Conservation (phyloP, 1,140 invertebrate genomes). For the Whitmania pigra region DNA sequence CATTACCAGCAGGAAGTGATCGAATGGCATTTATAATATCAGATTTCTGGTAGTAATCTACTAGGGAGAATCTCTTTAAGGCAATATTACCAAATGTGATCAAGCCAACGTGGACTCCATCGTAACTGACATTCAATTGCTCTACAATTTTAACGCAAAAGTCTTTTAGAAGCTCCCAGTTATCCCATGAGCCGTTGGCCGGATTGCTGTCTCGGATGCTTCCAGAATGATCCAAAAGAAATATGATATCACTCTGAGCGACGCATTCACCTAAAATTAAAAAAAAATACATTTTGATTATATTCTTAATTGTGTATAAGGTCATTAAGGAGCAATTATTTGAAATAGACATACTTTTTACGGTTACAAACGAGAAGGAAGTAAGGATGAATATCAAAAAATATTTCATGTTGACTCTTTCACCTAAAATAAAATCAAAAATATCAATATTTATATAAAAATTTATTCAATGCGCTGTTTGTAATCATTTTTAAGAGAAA, state of each 20-base stretch:
- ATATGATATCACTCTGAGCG: conserved; percentile 17
- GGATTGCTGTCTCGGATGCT: conserved; percentile 21
- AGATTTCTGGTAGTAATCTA: not conserved
- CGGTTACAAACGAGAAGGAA: no score
- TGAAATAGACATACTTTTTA: no score
- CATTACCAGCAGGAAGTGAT: not conserved
- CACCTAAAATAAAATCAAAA: no score
- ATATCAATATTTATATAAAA: no score
- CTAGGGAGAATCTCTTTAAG: not conserved
- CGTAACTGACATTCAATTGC: conserved; percentile 16
- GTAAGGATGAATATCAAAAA: no score
- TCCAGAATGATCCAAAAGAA: conserved; percentile 19
- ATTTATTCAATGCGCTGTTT: no score
- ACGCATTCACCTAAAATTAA: not conserved
- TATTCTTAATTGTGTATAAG: not conserved
- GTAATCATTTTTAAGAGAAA: no score
- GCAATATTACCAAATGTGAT: conserved; percentile 18
- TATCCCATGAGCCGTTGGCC: conserved; percentile 17
- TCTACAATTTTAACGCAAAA: conserved; percentile 14
- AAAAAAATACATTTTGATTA: not conserved
- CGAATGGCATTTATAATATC: conserved; percentile 8
- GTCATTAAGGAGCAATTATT: no score
- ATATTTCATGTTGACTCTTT: no score
- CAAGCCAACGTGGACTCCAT: conserved; percentile 11
- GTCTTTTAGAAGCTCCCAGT: conserved; percentile 20